phyloP scores from a whole-genome alignment of 2,888 invertebrate species.

The Parnassius orleans region DNA sequence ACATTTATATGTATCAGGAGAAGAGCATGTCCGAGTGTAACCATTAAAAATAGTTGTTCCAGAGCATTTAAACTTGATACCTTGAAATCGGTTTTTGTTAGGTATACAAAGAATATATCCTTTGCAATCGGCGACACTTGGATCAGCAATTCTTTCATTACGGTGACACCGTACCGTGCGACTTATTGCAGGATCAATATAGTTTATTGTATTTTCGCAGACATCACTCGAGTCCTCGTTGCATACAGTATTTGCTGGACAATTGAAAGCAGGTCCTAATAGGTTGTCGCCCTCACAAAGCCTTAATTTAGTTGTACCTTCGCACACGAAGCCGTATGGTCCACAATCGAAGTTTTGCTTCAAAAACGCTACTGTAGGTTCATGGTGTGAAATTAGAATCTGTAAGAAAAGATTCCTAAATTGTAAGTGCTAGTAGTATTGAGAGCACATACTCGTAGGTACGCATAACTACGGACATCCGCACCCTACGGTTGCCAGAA shows the following conservation, averaged over 20 bases:
- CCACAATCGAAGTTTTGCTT: conserved; percentile 54
- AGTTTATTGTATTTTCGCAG: conserved; percentile 60
- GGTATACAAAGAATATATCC: conserved; percentile 73
- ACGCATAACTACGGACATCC: no score
- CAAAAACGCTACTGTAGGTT: conserved; percentile 37
- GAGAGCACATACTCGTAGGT: no score
- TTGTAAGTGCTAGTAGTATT: no score
- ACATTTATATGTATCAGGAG: conserved; percentile 64
- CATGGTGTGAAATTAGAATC: conserved; percentile 31
- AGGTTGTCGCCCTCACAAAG: conserved; percentile 61
- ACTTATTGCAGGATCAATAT: conserved; percentile 57
- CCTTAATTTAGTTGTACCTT: conserved; percentile 53
- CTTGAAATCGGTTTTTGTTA: conserved; percentile 67
- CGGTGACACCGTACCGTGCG: conserved; percentile 57
- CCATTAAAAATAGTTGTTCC: conserved; percentile 71
- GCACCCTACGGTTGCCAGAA: no score
- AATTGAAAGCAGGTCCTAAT: conserved; percentile 62
- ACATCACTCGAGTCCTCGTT: conserved; percentile 70
- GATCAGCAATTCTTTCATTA: conserved; percentile 68
- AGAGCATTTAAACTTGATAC: conserved; percentile 69
- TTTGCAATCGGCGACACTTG: conserved; percentile 67
- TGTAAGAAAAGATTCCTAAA: conserved; percentile 32
- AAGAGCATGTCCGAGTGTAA: conserved; percentile 61
- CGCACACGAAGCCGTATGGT: conserved; percentile 66
- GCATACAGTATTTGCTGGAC: conserved; percentile 64